These are phyloP conservation scores for Uria aalge DNA, from an alignment of 2,113 vertebrate species.

Conservation along the genomic window DNA sequence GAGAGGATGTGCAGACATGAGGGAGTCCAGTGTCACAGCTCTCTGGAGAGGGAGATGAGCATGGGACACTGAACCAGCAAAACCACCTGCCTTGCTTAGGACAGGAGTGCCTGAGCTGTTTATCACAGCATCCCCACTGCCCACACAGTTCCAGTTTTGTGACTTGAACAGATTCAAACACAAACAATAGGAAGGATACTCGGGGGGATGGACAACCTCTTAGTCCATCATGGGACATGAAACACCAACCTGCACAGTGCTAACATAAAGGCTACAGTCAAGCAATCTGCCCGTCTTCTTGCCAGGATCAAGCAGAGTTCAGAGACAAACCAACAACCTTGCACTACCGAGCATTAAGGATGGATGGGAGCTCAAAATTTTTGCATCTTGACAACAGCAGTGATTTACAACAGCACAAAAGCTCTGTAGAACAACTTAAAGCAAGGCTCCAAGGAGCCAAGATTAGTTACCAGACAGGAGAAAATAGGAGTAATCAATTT, in stretches of 20 bases:
- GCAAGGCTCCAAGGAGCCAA: conserved; percentile 13
- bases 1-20: too few relatives aligned
- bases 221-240: neutral
- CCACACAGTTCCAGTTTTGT: neutral
- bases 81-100: neutral
- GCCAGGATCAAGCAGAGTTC: neutral
- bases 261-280: neutral
- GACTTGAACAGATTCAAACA: neutral
- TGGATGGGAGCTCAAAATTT: conserved; percentile 15
- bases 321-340: neutral
- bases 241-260: neutral
- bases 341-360: neutral
- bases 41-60: neutral
- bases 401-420: conserved; percentile 56
- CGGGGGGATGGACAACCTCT: neutral
- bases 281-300: neutral
- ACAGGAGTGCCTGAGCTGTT: neutral
- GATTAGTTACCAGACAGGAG: conserved; percentile 35
- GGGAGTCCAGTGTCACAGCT: neutral
- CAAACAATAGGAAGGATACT: rapidly evolving
- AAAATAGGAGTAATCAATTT: conserved; percentile 48
- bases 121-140: neutral
- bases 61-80: neutral
- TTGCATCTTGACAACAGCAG: neutral
- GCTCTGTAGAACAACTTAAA: conserved; percentile 19